These are phyloP conservation scores for western clawed frog (Xenopus tropicalis) DNA, from an alignment of 2,113 vertebrate species.

Conservation along the genomic window UCB_Xtro_10.0 CM004443.2:44285501-44286000, in stretches of 20 bases:
- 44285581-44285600: slow-evolving; percentile 38
- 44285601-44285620: slow-evolving; percentile 52
- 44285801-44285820: background rate
- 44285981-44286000: slow-evolving; percentile 4
- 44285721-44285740: slow-evolving; percentile 61
- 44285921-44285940: too few species aligned
- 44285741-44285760: slow-evolving; percentile 58
- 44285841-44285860: slow-evolving; percentile 35
- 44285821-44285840: slow-evolving; percentile 11
- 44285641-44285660: slow-evolving; percentile 73
- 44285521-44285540: background rate
- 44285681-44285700: slow-evolving; percentile 56
- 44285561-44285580: slow-evolving; percentile 24
- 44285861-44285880: slow-evolving; percentile 68
- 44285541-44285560: background rate
- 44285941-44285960: background rate
- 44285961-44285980: background rate
- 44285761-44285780: slow-evolving; percentile 57
- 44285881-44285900: slow-evolving; percentile 7
- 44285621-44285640: slow-evolving; percentile 72
- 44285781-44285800: background rate
- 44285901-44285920: background rate
- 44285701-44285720: slow-evolving; percentile 63
- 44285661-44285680: slow-evolving; percentile 66
- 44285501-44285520: too few species aligned